Percentiles rank a stretch among this genome's conserved stretches.
These are phyloP conservation scores for Drosophila malerkotliana DNA, from an alignment of 1,140 invertebrate genomes.

Conservation along the genomic window DNA sequence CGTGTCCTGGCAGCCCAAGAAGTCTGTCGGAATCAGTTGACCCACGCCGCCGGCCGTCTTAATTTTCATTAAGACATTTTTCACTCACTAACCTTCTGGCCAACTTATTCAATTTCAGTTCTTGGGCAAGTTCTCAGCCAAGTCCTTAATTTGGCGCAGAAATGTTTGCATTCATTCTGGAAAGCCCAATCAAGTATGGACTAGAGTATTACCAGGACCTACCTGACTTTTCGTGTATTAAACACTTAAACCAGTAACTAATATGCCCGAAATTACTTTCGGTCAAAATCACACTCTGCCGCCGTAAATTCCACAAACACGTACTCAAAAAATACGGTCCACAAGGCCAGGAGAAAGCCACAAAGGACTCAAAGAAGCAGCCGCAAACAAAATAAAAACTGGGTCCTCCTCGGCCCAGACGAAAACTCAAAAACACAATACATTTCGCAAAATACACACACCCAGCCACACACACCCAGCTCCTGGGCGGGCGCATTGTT, in stretches of 20 bases:
- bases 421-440: slow-evolving; percentile 46
- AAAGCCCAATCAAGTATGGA: neutral
- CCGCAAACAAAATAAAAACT: slow-evolving; percentile 36
- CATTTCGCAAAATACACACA: slow-evolving; percentile 30
- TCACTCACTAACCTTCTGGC: slow-evolving; percentile 35
- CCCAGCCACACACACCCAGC: slow-evolving; percentile 5
- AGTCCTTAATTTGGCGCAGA: slow-evolving; percentile 39
- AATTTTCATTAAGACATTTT: slow-evolving; percentile 54
- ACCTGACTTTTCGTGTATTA: neutral
- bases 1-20: slow-evolving; percentile 43
- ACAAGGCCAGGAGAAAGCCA: slow-evolving; percentile 5
- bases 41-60: slow-evolving; percentile 39
- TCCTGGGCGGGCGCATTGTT: neutral
- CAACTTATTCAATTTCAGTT: slow-evolving; percentile 56
- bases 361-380: slow-evolving; percentile 27
- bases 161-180: slow-evolving; percentile 14
- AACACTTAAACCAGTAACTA: neutral
- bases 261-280: neutral
- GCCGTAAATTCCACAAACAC: slow-evolving; percentile 33
- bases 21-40: slow-evolving; percentile 42
- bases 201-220: slow-evolving; percentile 1
- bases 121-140: slow-evolving; percentile 22
- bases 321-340: slow-evolving; percentile 17
- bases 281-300: slow-evolving; percentile 26
- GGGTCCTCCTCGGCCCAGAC: slow-evolving; percentile 21